Evolutionary conservation across 2,113 vertebrate species (phyloP).

Genomic region (Melierax canorus): DNA sequence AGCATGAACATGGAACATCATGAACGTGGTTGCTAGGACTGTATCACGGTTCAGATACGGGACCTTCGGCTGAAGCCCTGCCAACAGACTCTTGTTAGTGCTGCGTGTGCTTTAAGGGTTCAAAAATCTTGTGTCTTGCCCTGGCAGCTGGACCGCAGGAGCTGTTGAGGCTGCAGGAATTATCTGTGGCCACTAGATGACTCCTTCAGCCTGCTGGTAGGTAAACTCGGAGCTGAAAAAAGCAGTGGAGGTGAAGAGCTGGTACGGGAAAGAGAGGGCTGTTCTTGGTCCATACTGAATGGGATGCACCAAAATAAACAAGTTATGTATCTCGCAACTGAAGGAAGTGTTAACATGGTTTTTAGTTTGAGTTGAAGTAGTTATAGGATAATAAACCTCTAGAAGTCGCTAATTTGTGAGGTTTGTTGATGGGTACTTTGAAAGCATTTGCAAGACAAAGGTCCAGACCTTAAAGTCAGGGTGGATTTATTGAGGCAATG

Average conservation of each 20-base stretch:
- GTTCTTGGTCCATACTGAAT: rapidly evolving
- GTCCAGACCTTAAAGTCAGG: not conserved
- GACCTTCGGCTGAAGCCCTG: not conserved
- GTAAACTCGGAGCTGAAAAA: not conserved
- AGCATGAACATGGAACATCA: rapidly evolving
- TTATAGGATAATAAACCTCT: not conserved
- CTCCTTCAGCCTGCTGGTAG: constrained; percentile 25
- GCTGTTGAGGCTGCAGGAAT: not conserved
- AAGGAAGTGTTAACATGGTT: not conserved
- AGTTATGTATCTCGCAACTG: rapidly evolving
- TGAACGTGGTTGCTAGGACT: not conserved
- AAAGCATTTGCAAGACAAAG: not conserved
- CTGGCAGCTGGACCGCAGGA: not conserved
- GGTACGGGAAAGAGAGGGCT: not conserved
- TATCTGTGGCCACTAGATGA: constrained; percentile 53
- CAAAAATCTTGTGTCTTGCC: not conserved
- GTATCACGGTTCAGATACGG: rapidly evolving
- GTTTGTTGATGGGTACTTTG: not conserved
- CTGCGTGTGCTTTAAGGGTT: not conserved
- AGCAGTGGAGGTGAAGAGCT: not conserved
- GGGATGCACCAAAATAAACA: not conserved
- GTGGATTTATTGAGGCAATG: not conserved
- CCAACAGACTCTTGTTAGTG: too few relatives aligned
- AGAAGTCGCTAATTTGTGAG: not conserved
- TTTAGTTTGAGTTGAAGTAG: not conserved